Conservation (phyloP, 2,797 vertebrate genomes). For the Pelodytes ibericus region DNA sequence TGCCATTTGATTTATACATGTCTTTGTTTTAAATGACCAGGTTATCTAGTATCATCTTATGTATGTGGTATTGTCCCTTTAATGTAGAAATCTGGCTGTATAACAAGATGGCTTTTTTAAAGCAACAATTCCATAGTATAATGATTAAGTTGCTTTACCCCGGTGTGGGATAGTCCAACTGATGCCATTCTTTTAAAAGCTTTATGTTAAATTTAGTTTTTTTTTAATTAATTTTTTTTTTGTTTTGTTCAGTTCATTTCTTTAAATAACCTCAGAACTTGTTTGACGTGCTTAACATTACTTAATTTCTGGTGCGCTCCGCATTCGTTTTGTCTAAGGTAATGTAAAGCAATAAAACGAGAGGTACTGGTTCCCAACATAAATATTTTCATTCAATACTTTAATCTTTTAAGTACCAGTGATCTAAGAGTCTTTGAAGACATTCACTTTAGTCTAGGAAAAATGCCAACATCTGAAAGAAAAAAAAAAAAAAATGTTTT, state of each 20-base stretch:
- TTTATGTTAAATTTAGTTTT: not conserved
- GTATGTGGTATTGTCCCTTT: too few species aligned
- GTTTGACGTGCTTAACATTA: not conserved
- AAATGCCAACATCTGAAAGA: not conserved
- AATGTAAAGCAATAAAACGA: not conserved
- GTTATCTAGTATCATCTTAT: too few species aligned
- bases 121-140: too few species aligned
- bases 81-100: too few species aligned
- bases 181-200: not conserved
- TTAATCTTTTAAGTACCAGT: slow-evolving; percentile 17
- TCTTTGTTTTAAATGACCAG: too few species aligned
- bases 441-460: slow-evolving; percentile 3
- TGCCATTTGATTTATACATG: too few species aligned
- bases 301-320: not conserved
- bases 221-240: not conserved
- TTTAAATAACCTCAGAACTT: not conserved
- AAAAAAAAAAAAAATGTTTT: too few species aligned
- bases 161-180: too few species aligned
- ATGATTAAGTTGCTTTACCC: too few species aligned
- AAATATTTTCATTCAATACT: slow-evolving; percentile 12
- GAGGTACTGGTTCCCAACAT: not conserved
- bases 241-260: too few species aligned
- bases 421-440: slow-evolving; percentile 20
- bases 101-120: too few species aligned
- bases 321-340: not conserved